Evolutionary conservation across 2,113 vertebrate genomes (phyloP).

Genomic region (Oenanthe melanoleuca): DNA sequence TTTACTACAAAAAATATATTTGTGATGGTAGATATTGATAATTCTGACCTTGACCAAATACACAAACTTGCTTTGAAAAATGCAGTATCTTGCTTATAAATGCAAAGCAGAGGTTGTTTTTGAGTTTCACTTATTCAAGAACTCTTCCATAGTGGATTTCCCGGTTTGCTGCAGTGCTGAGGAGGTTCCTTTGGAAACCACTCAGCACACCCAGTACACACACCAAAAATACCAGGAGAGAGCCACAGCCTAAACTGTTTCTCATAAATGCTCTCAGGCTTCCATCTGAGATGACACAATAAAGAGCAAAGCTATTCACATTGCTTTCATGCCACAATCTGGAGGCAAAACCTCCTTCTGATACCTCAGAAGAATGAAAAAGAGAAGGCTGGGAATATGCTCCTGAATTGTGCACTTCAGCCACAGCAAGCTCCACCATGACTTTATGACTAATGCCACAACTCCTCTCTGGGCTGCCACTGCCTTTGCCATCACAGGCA

Average conservation of each 20-base stretch:
- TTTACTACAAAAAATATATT: background rate
- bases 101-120: background rate
- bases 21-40: background rate
- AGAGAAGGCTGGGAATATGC: background rate
- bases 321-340: background rate
- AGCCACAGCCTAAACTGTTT: background rate
- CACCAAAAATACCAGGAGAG: background rate
- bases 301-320: background rate
- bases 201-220: background rate
- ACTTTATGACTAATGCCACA: background rate
- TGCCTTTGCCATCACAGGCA: accelerated
- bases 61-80: background rate
- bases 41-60: background rate
- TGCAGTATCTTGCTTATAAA: background rate
- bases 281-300: background rate
- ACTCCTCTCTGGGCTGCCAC: background rate
- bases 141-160: background rate
- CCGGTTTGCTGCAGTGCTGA: background rate
- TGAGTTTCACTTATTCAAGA: background rate
- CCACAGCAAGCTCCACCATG: background rate
- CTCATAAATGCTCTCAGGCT: background rate
- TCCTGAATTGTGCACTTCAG: background rate
- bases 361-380: background rate
- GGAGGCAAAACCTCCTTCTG: background rate
- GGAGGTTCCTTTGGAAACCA: background rate